Evolutionary conservation across 1,140 invertebrate genomes (phyloP), one percentile per base, ranked within the genome.

Genomic region (Archivesica marissinica): DNA sequence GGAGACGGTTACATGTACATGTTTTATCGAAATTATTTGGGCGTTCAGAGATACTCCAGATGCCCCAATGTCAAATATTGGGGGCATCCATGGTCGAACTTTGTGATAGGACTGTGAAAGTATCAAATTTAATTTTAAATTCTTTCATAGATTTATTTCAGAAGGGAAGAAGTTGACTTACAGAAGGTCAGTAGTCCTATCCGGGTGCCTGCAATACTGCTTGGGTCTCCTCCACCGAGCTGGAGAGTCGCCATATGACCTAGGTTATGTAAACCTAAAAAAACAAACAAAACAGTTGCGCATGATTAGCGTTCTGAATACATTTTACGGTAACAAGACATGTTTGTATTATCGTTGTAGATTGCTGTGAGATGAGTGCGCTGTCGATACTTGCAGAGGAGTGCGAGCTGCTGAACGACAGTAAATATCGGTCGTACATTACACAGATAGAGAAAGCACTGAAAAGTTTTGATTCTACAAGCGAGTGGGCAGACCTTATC

Each of bases 401-500:
- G 83, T 93, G 92, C 91, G 93, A 93, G 66, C 80, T 93, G 13
- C 85, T 94, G 44, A 90, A 89, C 35, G 93, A 93, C 79, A 91
- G 91, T 33, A 94, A 94, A 84, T 94, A 94, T 70, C 83, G 93
- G 13, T 89, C 90, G 0, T 94, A 94, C 83, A 93, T 93, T 72
- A 92, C 89, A 23, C 92, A 93, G 80, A 91, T 99, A 52, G 98
- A 99, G 90, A 98, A 98, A 93, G 97, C 97, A 47, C 93, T 99
- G 33, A 98, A 97, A 91, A 97, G 96, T 93, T 99, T 99, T 95
- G 98, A 99, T 91, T 97, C 97, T 89, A 98, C 97, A 28, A 97
- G 97, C 90, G 98, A 99, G 96, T 99, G 98, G 98, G 97, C 98
- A 84, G 98, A 99, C 95, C 94, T 99, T 33, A 99, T 99, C 89